These are phyloP conservation scores for Listrodromus nycthemerus DNA, from an alignment of 2,888 invertebrate genomes.

Conservation along the genomic window DNA sequence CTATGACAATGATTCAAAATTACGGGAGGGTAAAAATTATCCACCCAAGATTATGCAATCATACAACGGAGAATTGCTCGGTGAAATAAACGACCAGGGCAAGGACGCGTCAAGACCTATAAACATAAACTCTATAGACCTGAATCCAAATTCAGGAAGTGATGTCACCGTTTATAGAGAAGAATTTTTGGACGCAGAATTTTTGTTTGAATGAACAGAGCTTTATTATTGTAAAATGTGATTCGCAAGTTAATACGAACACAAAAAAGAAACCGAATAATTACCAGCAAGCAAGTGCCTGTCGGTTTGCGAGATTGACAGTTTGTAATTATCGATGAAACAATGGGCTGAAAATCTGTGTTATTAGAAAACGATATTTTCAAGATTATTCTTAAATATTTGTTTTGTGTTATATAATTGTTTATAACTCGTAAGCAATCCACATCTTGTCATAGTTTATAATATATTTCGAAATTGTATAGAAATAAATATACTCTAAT, in stretches of 20 bases:
- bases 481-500: constrained; percentile 21
- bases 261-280: constrained; percentile 32
- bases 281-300: not conserved
- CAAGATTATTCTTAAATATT: not conserved
- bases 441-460: not conserved
- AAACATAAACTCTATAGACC: not conserved
- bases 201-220: constrained; percentile 45
- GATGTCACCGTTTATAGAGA: constrained; percentile 49
- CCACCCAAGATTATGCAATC: constrained; percentile 61
- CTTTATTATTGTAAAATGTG: not conserved
- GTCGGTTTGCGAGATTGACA: not conserved
- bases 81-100: constrained; percentile 20
- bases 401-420: constrained; percentile 2
- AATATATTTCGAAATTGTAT: not conserved
- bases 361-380: constrained; percentile 21
- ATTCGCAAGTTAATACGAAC: not conserved
- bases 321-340: not conserved
- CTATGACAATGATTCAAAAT: constrained; percentile 12
- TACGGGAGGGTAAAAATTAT: constrained; percentile 58
- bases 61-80: constrained; percentile 44
- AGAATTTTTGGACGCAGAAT: constrained; percentile 63
- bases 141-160: not conserved
- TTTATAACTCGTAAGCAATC: not conserved
- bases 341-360: constrained; percentile 27
- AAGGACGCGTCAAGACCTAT: not conserved